Percentiles rank a stretch among this genome's conserved stretches.
Conservation (phyloP, 37 sponge, comb jelly and placozoan genomes). For the Geodia barretti region DNA sequence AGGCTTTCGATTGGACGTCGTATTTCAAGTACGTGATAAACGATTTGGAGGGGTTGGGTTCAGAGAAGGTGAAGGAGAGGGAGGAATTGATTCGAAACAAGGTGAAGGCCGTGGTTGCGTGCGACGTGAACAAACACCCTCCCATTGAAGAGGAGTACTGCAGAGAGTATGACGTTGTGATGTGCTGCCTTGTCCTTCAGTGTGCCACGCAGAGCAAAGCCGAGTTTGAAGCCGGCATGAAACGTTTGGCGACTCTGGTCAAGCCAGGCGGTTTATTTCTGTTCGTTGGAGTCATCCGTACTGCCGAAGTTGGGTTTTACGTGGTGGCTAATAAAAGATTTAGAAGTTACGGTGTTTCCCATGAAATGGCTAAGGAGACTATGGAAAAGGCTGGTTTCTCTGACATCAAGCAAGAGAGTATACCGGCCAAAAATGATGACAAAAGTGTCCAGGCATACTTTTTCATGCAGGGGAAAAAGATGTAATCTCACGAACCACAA, state of each 20-base stretch:
- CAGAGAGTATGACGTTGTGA: conserved; percentile 35
- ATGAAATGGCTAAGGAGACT: too few species aligned
- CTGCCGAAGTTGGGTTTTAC: too few species aligned
- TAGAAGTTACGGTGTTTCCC: too few species aligned
- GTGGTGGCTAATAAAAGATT: too few species aligned
- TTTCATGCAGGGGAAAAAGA: too few species aligned
- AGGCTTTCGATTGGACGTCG: conserved; percentile 15
- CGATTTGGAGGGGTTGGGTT: conserved; percentile 22
- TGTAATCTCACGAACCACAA: too few species aligned
- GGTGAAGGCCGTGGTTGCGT: conserved; percentile 47
- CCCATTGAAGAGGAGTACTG: conserved; percentile 6
- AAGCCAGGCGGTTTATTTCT: conserved; percentile 34
- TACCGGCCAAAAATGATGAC: too few species aligned
- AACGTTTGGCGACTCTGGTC: not conserved
- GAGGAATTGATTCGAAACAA: not conserved
- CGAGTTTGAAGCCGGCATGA: not conserved
- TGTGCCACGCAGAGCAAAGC: conserved; percentile 5
- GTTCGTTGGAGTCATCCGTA: too few species aligned
- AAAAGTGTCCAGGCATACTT: too few species aligned
- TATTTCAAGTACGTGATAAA: conserved; percentile 37
- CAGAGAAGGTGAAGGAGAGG: conserved; percentile 9
- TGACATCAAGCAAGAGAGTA: too few species aligned
- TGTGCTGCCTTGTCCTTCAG: conserved; percentile 5
- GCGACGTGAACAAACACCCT: conserved; percentile 12
- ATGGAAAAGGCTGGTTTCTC: too few species aligned